Base-by-base conservation (phyloP, 2,113 vertebrate species). In the Gopherus evgoodei region DNA sequence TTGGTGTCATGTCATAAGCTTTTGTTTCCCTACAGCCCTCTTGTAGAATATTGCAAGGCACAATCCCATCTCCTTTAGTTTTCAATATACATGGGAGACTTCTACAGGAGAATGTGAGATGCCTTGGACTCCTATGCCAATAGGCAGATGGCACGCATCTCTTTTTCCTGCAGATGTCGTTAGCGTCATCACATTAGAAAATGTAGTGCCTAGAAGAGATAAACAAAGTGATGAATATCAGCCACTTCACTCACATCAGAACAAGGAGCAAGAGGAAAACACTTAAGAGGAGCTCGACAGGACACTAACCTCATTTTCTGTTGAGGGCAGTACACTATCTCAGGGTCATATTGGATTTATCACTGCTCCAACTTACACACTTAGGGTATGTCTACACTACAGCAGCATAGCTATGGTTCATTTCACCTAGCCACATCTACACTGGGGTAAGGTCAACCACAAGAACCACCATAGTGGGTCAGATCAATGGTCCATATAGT, bases 81-180 rank as follows among this genome's bases (percentile, higher is more conserved):
- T 88, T 47, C 49, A 42, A 11, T 5, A 0, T 5, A 6, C 35
- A 52, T 4, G 47, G 62, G n/a, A 24, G 22, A 78, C 35, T 24
- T 69, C 65, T n/a, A 69, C 35, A 69, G 65, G 65, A 69, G 65
- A n/a, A 69, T 69, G 13, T 54, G 62, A 38, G 86, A 65, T 13
- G 49, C 38, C 35, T 62, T 1, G 25, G 54, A 49, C 53, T 72
- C 54, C 50, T 31, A 1, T 22, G 2, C 52, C 27, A 22, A 5
- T 38, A 13, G 13, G 75, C 78, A 75, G 83, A 16, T 2, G 0
- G 47, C 1, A 1, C 1, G 10, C 7, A 2, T 16, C 47, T 31
- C 44, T 4, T 72, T 27, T 38, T 53, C 56, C 53, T 78, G 50
- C 19, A 8, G 2, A 8, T 35, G 49, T 75, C 6, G 11, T 42